phyloP scores from a whole-genome alignment of 2,113 vertebrate genomes.

The Ptychochromis oligacanthus region DNA sequence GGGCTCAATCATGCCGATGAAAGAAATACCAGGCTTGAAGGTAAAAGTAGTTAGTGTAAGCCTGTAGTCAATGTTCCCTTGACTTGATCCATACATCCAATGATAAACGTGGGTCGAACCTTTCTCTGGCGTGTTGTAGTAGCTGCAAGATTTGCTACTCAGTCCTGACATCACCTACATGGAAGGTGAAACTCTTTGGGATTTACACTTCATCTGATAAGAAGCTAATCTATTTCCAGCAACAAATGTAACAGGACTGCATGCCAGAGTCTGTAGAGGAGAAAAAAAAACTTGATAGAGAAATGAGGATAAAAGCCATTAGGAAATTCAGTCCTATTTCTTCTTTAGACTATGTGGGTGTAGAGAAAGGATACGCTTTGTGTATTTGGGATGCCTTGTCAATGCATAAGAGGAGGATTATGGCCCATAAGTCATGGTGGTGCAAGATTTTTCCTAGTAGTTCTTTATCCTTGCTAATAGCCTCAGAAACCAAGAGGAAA shows the following conservation, averaged over 20 bases:
- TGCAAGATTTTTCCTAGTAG: slow-evolving; percentile 42
- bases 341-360: slow-evolving; percentile 16
- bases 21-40: background rate
- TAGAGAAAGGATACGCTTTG: slow-evolving; percentile 24
- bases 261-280: slow-evolving; percentile 34
- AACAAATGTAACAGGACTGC: slow-evolving; percentile 37
- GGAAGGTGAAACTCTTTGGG: slow-evolving; percentile 9
- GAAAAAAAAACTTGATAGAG: slow-evolving; percentile 26
- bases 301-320: slow-evolving; percentile 44
- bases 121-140: slow-evolving; percentile 51
- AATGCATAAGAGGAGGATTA: slow-evolving; percentile 62
- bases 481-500: slow-evolving; percentile 41
- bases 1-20: background rate
- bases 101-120: slow-evolving; percentile 19
- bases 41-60: background rate
- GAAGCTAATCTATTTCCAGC: slow-evolving; percentile 64
- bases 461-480: slow-evolving; percentile 54
- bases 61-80: background rate
- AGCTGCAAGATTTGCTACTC: slow-evolving; percentile 15
- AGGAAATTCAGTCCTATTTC: slow-evolving; percentile 30
- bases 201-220: slow-evolving; percentile 55
- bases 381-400: slow-evolving; percentile 42
- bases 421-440: slow-evolving; percentile 44
- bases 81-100: background rate
- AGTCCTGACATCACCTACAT: slow-evolving; percentile 22